These are phyloP conservation scores for Cyclophora punctaria DNA, from an alignment of 2,888 invertebrate genomes.

Conservation along the genomic window DNA sequence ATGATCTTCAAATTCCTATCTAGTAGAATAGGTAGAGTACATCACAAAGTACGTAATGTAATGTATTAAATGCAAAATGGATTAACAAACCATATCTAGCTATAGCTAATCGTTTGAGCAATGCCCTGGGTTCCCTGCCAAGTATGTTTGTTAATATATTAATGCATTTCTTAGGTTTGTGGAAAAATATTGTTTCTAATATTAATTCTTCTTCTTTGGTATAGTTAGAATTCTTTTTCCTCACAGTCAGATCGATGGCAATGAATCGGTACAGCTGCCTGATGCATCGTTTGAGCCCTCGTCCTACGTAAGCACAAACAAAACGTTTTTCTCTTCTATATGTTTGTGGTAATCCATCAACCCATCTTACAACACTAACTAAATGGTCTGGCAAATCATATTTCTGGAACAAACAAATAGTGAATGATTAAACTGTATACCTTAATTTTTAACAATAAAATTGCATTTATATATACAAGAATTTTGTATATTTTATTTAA, in stretches of 20 bases:
- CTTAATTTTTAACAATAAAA: no score
- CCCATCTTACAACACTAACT: constrained; percentile 47
- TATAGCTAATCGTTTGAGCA: no score
- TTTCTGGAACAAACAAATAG: constrained; percentile 26
- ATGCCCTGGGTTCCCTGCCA: constrained; percentile 43
- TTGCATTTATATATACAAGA: no score
- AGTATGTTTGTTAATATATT: constrained; percentile 35
- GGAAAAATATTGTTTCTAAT: constrained; percentile 45
- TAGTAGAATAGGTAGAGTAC: no score
- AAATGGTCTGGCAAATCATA: constrained; percentile 49
- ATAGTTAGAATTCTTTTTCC: not conserved
- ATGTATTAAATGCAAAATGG: no score
- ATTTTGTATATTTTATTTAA: no score
- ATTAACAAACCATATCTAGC: no score
- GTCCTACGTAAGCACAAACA: constrained; percentile 46
- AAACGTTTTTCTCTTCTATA: constrained; percentile 38
- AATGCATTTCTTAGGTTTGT: constrained; percentile 36
- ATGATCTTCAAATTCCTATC: no score
- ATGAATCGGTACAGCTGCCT: constrained; percentile 43
- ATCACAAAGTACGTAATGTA: no score
- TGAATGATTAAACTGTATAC: no score
- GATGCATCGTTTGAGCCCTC: constrained; percentile 47
- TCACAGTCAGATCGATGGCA: not conserved
- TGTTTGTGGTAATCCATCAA: constrained; percentile 22
- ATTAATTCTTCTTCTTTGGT: constrained; percentile 43